Percentiles rank a stretch among this genome's conserved stretches.
Conservation (phyloP, 2,888 invertebrate genomes). For the Matsumyia berberina region DNA sequence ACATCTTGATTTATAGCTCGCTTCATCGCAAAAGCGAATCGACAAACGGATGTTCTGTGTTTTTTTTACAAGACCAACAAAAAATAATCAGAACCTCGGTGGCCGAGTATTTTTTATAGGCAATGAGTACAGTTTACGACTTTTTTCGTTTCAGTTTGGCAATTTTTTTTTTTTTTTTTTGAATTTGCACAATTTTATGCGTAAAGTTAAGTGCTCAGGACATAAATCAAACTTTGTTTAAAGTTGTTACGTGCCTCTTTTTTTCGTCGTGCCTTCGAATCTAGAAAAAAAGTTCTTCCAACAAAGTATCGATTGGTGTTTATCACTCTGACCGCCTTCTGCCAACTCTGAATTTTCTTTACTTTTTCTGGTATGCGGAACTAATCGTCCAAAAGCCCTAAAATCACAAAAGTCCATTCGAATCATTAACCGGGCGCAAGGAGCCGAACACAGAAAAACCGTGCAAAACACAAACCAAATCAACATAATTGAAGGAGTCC, state of each 20-base stretch:
- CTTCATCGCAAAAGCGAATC: not conserved
- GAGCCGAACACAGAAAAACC: constrained; percentile 2
- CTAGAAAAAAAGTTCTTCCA: constrained; percentile 6
- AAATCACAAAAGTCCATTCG: constrained; percentile 23
- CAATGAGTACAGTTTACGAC: constrained; percentile 11
- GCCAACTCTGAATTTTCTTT: not conserved
- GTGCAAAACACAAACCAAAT: constrained; percentile 30
- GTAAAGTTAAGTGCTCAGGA: constrained; percentile 46
- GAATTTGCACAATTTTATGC: constrained; percentile 36
- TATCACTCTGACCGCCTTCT: not conserved
- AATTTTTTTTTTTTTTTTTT: constrained; percentile 34
- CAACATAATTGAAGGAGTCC: constrained; percentile 36
- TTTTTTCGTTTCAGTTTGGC: constrained; percentile 19
- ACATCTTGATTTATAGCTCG: constrained; percentile 25
- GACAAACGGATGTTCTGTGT: constrained; percentile 3
- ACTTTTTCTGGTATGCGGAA: not conserved
- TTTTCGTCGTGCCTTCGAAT: not conserved
- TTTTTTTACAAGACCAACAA: not conserved
- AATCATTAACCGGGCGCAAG: constrained; percentile 18
- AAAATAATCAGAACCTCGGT: not conserved
- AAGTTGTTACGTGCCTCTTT: constrained; percentile 1
- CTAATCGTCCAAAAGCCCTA: constrained; percentile 24
- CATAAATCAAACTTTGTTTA: constrained; percentile 30
- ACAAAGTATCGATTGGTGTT: constrained; percentile 25
- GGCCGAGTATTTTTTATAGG: constrained; percentile 9